phyloP scores from a whole-genome alignment of 1,140 invertebrate genomes.

The Brachionus plicatilis region DNA sequence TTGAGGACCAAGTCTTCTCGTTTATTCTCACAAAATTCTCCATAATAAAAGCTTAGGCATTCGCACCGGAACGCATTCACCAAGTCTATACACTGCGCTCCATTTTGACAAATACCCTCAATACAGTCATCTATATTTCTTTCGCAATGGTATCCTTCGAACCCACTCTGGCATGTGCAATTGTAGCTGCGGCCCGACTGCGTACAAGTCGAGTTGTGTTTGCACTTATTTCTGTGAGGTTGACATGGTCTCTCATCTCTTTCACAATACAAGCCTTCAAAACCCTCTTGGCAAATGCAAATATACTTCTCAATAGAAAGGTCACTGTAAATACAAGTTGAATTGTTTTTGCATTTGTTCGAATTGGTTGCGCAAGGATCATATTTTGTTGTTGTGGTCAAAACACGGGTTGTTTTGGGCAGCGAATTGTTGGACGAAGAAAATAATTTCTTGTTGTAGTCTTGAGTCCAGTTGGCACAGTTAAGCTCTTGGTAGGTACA shows the following conservation, averaged over 20 bases:
- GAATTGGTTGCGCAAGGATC: background rate
- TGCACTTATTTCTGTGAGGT: constrained; percentile 28
- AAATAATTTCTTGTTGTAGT: background rate
- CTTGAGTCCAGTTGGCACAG: background rate
- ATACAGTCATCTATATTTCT: constrained; percentile 26
- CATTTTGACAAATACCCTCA: background rate
- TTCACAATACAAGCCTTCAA: constrained; percentile 30
- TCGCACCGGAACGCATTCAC: background rate
- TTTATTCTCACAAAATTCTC: constrained; percentile 16
- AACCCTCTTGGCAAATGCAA: constrained; percentile 22
- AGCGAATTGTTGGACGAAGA: background rate
- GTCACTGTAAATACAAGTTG: background rate
- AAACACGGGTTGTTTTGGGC: background rate
- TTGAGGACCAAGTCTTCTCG: background rate
- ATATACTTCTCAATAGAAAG: background rate
- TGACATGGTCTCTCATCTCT: constrained; percentile 35
- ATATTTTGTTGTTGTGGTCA: background rate
- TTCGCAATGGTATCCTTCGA: constrained; percentile 25
- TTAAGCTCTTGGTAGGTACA: constrained; percentile 23
- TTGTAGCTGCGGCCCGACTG: background rate
- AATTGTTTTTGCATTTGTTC: constrained; percentile 15
- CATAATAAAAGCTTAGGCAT: constrained; percentile 24
- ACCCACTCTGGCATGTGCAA: background rate
- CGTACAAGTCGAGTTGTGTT: constrained; percentile 9
- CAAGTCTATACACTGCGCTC: background rate